Evolutionary conservation across 1,140 invertebrate species (phyloP), one percentile per base, ranked within the genome.

Genomic region (Coelopa frigida): DNA sequence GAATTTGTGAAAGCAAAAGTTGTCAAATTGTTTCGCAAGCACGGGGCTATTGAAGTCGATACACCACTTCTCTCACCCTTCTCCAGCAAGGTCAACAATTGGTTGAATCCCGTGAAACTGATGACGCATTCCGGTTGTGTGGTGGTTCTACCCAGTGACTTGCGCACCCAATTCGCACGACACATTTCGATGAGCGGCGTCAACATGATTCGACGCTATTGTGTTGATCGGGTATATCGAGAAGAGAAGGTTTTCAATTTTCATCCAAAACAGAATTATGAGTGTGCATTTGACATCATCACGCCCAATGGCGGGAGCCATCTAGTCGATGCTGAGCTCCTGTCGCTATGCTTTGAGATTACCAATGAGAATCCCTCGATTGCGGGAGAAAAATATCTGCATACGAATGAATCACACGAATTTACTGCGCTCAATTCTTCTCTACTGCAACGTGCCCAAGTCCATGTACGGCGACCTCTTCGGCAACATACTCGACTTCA

Each of bases 271-370:
- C 90, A 95, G 72, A 75, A 89, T 5, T 84, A 84, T 47, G 91
- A 95, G 70, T 94, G 89, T 72, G 87, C 88, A 3, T 96, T 96
- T 72, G 94, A 98, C 67, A 91, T 96, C 50, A 84, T 96, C 10
- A 85, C 83, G 15, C 79, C 87, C 3, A 79, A 70, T 36, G 70
- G 74, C 48, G 82, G 77, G 40, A 82, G 81, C 51, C 70, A 86
- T 7, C 75, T 93, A 62, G 77, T 84, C 12, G 92, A 95, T 70
- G 89, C 87, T 3, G 92, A 96, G 65, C 63, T 94, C 1, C 70
- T 94, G n/a, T 78, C 77, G 8, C 74, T 90, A 20, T 77, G 83
- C 0, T 80, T 80, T 71, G 85, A 93, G 71, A 79, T 92, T 10
- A 76, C 87, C 27, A 78, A 78, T 44, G 79, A 85, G 58, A n/a